Evolutionary conservation across 2,113 vertebrate genomes (phyloP).

Genomic region (Austrofundulus limnaeus): DNA sequence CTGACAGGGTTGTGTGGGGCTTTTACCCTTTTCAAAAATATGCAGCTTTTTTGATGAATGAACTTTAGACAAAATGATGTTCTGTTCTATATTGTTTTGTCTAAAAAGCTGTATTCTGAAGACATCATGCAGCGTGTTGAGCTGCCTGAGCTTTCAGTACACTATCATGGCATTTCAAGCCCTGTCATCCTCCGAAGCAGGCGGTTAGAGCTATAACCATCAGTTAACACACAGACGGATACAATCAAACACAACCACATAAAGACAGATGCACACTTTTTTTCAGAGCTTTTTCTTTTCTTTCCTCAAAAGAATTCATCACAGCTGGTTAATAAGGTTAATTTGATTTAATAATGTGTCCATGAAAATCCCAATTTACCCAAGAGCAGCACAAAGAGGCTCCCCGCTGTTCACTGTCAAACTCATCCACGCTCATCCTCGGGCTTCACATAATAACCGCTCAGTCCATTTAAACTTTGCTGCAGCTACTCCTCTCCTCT

Average conservation of each 20-base stretch:
- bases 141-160: constrained; percentile 81
- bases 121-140: constrained; percentile 77
- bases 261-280: constrained; percentile 20
- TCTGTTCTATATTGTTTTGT: constrained; percentile 89
- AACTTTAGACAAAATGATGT: constrained; percentile 98
- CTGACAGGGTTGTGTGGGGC: constrained; percentile 96
- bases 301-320: constrained; percentile 72
- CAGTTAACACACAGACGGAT: constrained; percentile 53
- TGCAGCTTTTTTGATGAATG: constrained; percentile 99
- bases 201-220: constrained; percentile 70
- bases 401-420: constrained; percentile 74
- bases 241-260: constrained; percentile 49
- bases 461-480: constrained; percentile 77
- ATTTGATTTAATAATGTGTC: constrained; percentile 77
- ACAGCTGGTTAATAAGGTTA: constrained; percentile 81
- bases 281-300: constrained; percentile 15
- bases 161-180: constrained; percentile 79
- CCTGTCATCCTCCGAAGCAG: constrained; percentile 72
- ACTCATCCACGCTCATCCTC: constrained; percentile 72
- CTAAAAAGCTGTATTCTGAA: constrained; percentile 83
- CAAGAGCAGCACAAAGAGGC: constrained; percentile 65
- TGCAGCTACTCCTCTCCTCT: constrained; percentile 56
- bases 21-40: constrained; percentile 99
- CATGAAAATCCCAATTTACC: constrained; percentile 76
- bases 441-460: constrained; percentile 76